Conservation (phyloP, 2,113 vertebrate genomes). For the Campylorhamphus procurvoides region DNA sequence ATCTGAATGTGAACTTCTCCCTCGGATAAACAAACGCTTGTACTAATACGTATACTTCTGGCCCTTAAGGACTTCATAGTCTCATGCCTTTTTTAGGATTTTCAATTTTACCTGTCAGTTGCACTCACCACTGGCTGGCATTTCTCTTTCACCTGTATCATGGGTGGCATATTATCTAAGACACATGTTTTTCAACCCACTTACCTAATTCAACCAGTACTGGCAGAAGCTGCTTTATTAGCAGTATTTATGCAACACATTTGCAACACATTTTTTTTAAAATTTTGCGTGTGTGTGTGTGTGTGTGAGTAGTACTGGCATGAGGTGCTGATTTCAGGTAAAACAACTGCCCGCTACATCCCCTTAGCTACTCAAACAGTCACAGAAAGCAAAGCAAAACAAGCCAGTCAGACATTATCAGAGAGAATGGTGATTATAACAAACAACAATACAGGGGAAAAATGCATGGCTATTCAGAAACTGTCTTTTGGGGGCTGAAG, state of each 20-base stretch:
- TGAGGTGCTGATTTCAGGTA: conserved; percentile 36
- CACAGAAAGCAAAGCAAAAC: conserved; percentile 57
- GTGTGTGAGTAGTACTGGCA: not conserved
- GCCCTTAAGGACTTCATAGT: not conserved
- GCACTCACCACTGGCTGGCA: not conserved
- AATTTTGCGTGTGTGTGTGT: not conserved
- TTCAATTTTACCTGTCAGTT: conserved; percentile 23
- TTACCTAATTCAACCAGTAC: conserved; percentile 26
- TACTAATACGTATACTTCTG: not conserved
- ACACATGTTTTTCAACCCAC: conserved; percentile 19
- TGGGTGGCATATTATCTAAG: not conserved
- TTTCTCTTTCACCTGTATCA: not conserved
- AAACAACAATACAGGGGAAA: conserved; percentile 48
- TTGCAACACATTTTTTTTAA: not conserved
- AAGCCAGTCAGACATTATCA: conserved; percentile 37
- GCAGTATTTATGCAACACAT: not conserved
- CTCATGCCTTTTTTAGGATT: not conserved
- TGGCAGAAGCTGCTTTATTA: conserved; percentile 4
- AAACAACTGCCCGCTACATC: conserved; percentile 29
- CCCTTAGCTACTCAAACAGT: not conserved
- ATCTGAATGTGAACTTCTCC: not conserved
- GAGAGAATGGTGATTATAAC: conserved; percentile 14
- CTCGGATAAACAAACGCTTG: not conserved
- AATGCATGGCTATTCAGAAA: conserved; percentile 53
- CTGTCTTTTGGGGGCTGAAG: conserved; percentile 58